Conservation (phyloP, 2,113 vertebrate species). For the Plotosus lineatus region DNA sequence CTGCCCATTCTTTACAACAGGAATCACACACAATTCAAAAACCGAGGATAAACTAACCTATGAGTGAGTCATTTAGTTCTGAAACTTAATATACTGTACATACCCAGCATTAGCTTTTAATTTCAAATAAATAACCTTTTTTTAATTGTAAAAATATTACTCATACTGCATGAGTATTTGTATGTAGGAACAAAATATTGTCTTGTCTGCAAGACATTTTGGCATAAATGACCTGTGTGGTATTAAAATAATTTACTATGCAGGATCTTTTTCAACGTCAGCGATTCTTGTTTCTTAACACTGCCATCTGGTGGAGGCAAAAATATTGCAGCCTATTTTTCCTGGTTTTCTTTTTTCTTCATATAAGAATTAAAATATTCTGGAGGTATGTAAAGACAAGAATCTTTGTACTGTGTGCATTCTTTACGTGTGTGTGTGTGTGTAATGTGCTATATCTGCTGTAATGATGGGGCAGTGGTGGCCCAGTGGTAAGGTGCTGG, state of each 20-base stretch:
- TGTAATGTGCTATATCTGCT: no score
- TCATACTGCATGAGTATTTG: background rate
- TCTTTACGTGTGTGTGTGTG: no score
- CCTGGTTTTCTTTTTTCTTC: background rate
- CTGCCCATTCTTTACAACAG: background rate
- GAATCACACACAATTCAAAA: background rate
- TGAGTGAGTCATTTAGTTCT: background rate
- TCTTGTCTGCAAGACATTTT: background rate
- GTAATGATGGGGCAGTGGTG: no score
- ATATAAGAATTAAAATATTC: background rate
- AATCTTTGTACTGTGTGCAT: background rate
- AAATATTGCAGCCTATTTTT: background rate
- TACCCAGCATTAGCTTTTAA: background rate
- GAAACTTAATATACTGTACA: background rate
- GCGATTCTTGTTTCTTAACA: background rate
- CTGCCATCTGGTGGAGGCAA: conserved; percentile 45
- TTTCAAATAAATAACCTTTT: background rate
- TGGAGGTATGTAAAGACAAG: background rate
- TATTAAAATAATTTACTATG: background rate
- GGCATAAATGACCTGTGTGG: background rate
- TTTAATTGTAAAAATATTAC: background rate
- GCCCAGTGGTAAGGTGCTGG: no score
- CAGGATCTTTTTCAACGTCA: background rate
- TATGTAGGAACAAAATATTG: background rate
- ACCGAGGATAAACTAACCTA: background rate